Evolutionary conservation across 1,140 invertebrate species (phyloP).

Genomic region (Anthonomus grandis): DNA sequence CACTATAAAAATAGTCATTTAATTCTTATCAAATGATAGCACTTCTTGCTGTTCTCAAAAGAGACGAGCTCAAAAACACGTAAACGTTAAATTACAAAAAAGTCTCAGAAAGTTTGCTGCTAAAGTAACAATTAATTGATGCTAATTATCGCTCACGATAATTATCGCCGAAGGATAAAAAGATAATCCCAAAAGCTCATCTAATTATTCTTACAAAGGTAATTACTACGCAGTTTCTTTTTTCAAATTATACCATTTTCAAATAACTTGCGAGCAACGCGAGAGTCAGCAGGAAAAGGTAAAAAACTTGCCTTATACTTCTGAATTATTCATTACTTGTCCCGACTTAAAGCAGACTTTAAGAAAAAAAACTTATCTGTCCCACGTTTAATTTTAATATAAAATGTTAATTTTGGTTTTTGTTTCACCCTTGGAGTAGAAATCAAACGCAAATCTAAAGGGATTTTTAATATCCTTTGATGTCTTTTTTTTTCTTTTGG

Average conservation of each 20-base stretch:
- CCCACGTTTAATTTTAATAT: constrained; percentile 16
- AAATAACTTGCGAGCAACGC: constrained; percentile 12
- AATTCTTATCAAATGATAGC: no score
- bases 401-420: constrained; percentile 15
- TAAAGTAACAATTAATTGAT: constrained; percentile 16
- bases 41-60: background rate
- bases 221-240: constrained; percentile 12
- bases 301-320: constrained; percentile 8
- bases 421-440: background rate
- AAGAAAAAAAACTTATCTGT: constrained; percentile 9
- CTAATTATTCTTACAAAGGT: constrained; percentile 18
- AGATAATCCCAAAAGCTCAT: constrained; percentile 13
- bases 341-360: constrained; percentile 16
- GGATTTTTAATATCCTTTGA: constrained; percentile 16
- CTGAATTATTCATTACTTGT: constrained; percentile 18
- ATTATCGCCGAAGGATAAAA: constrained; percentile 6
- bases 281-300: constrained; percentile 6
- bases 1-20: no score
- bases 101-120: background rate
- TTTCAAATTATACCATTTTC: constrained; percentile 21
- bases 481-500: background rate
- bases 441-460: constrained; percentile 18
- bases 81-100: background rate
- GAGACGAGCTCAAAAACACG: background rate
- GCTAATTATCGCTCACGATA: constrained; percentile 19